These are phyloP conservation scores for Colaptes auratus DNA, from an alignment of 2,113 vertebrate genomes.

Conservation along the genomic window DNA sequence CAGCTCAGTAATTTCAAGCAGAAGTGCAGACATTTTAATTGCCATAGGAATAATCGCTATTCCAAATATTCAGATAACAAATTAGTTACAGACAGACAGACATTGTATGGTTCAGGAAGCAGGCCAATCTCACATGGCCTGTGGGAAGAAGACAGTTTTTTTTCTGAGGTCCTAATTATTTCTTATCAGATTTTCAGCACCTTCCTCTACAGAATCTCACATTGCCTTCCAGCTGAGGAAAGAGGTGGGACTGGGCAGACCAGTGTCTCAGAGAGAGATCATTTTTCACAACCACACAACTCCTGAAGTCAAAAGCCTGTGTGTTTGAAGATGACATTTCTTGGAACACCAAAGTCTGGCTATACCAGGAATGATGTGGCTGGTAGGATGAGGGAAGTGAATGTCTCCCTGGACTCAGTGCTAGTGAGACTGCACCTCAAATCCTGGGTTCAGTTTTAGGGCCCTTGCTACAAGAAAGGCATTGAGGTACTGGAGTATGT, in stretches of 20 bases:
- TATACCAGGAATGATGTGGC: neutral
- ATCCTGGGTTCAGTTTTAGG: neutral
- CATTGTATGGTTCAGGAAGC: neutral
- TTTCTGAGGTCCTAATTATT: slow-evolving; percentile 9
- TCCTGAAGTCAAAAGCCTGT: neutral
- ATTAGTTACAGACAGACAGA: neutral
- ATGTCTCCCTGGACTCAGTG: neutral
- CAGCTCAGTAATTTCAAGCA: neutral
- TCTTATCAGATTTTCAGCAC: slow-evolving; percentile 19
- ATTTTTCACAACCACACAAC: neutral
- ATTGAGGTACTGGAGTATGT: neutral
- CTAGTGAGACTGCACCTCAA: neutral
- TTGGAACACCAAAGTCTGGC: neutral
- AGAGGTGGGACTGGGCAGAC: neutral
- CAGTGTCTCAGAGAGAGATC: neutral
- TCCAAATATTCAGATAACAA: neutral
- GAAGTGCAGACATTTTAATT: neutral
- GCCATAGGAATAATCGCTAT: neutral
- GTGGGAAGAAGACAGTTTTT: neutral
- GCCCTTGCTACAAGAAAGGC: neutral
- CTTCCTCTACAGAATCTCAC: neutral
- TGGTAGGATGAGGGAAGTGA: neutral
- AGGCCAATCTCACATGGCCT: neutral
- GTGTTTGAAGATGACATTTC: fast-evolving
- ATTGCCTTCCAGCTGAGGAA: neutral